These are phyloP conservation scores for Eueides isabella DNA, from an alignment of 1,140 invertebrate species.

Conservation along the genomic window DNA sequence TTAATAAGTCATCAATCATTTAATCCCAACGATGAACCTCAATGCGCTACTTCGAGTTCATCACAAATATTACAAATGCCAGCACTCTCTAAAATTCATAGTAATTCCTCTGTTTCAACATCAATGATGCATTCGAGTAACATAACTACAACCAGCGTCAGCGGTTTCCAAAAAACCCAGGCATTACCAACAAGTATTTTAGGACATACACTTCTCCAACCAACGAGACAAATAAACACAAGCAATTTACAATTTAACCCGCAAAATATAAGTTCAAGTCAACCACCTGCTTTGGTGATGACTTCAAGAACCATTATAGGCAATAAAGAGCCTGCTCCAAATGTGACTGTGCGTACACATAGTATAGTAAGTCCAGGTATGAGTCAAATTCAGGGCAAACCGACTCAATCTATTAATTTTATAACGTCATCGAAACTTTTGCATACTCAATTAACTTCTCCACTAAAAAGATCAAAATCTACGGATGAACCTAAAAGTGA, in stretches of 20 bases:
- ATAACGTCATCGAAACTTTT: constrained; percentile 79
- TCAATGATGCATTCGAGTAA: constrained; percentile 69
- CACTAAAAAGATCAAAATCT: constrained; percentile 81
- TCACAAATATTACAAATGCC: constrained; percentile 81
- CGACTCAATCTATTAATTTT: constrained; percentile 68
- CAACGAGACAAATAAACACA: constrained; percentile 69
- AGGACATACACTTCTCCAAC: constrained; percentile 76
- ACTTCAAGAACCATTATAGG: constrained; percentile 71
- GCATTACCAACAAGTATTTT: constrained; percentile 75
- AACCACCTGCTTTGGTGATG: constrained; percentile 81
- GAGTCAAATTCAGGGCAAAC: constrained; percentile 64
- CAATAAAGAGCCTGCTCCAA: constrained; percentile 71
- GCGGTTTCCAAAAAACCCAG: constrained; percentile 66
- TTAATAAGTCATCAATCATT: constrained; percentile 62
- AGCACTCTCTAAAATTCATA: constrained; percentile 78
- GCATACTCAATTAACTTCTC: constrained; percentile 83
- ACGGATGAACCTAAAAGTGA: constrained; percentile 82
- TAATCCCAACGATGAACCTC: constrained; percentile 55
- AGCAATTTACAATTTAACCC: constrained; percentile 77
- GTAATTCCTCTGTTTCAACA: constrained; percentile 52
- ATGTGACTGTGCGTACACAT: constrained; percentile 74
- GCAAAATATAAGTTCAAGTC: constrained; percentile 79
- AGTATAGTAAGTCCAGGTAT: constrained; percentile 65
- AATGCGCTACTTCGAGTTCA: constrained; percentile 52
- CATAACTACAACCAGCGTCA: constrained; percentile 69